phyloP scores from a whole-genome alignment of 1,140 invertebrate genomes.

The Drosophila bocki region DNA sequence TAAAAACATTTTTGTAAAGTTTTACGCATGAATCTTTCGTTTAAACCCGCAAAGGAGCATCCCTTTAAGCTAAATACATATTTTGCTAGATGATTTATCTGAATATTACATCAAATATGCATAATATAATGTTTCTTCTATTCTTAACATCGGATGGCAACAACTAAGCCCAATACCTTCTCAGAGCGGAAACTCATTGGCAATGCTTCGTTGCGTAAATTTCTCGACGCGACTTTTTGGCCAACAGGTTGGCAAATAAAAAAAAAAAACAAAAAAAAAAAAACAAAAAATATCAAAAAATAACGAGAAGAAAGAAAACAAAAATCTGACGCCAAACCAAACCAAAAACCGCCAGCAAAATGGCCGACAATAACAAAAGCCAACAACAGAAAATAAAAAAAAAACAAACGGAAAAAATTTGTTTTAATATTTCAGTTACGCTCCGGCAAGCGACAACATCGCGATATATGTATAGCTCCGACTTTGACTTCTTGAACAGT shows the following conservation, averaged over 20 bases:
- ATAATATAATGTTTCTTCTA: background rate
- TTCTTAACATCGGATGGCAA: constrained; percentile 29
- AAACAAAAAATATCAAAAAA: constrained; percentile 41
- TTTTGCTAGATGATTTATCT: background rate
- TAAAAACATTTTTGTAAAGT: background rate
- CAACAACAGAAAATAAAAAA: constrained; percentile 41
- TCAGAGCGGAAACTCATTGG: constrained; percentile 84
- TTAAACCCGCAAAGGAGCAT: background rate
- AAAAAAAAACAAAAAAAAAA: constrained; percentile 14
- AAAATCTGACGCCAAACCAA: constrained; percentile 67
- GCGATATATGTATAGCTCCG: constrained; percentile 63
- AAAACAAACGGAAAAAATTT: constrained; percentile 60
- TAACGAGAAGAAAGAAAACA: constrained; percentile 60
- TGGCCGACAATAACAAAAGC: constrained; percentile 66
- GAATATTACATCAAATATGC: background rate
- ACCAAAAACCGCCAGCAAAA: constrained; percentile 75
- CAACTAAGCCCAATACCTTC: constrained; percentile 76
- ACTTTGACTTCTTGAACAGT: constrained; percentile 71
- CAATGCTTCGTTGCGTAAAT: constrained; percentile 83
- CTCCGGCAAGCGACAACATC: constrained; percentile 77
- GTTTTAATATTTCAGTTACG: constrained; percentile 84
- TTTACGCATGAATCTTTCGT: background rate
- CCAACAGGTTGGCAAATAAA: constrained; percentile 72
- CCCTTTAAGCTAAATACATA: background rate
- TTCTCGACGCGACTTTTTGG: constrained; percentile 78